These are phyloP conservation scores for Anoplophora glabripennis DNA, from an alignment of 1,140 invertebrate species.

Conservation along the genomic window DNA sequence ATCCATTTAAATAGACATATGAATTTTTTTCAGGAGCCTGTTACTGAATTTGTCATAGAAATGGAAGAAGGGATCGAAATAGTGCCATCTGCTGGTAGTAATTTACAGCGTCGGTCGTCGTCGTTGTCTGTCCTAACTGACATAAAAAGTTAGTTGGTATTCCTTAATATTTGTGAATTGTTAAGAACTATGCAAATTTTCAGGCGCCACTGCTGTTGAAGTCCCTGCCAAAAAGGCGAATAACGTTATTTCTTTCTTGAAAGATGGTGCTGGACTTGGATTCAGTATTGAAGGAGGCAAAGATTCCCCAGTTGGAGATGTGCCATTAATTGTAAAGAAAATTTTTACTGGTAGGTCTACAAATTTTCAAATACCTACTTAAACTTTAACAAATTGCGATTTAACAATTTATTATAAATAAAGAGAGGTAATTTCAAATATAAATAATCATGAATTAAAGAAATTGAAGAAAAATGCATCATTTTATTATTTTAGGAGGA, in stretches of 20 bases:
- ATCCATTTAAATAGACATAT: no score
- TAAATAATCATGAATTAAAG: neutral
- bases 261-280: conserved; percentile 85
- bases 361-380: neutral
- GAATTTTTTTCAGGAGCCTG: conserved; percentile 21
- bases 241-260: conserved; percentile 64
- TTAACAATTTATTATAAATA: neutral
- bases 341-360: conserved; percentile 79
- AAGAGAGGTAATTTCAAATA: neutral
- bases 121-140: conserved; percentile 21
- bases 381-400: neutral
- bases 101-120: conserved; percentile 22
- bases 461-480: conserved; percentile 4
- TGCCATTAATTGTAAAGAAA: conserved; percentile 84
- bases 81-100: conserved; percentile 10
- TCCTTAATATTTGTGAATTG: neutral
- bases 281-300: conserved; percentile 91
- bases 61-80: conserved; percentile 25
- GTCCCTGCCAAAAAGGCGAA: conserved; percentile 26
- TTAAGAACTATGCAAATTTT: conserved; percentile 13
- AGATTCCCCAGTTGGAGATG: conserved; percentile 83
- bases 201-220: conserved; percentile 1
- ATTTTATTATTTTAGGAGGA: conserved; percentile 64
- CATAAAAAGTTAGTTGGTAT: conserved; percentile 22
- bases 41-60: conserved; percentile 20